These are phyloP conservation scores for Parelbella ahira DNA, from an alignment of 2,888 invertebrate species.

Conservation along the genomic window DNA sequence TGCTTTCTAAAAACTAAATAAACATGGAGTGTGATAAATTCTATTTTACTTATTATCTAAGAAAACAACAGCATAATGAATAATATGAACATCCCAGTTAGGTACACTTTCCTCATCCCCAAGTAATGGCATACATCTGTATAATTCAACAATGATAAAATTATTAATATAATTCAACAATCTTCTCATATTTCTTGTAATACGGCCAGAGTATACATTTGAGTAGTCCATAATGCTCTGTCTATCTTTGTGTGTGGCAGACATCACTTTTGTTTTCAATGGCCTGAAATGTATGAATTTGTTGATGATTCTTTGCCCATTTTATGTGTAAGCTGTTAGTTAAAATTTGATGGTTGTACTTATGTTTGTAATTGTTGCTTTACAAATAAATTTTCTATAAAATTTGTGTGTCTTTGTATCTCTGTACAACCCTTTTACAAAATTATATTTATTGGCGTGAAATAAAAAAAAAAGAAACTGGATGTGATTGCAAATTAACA, in stretches of 20 bases:
- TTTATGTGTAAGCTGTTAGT: conserved; percentile 3
- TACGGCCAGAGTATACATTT: conserved; percentile 25
- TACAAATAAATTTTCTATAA: conserved; percentile 44
- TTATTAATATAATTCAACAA: conserved; percentile 36
- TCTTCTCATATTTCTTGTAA: conserved; percentile 50
- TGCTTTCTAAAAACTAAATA: too few species aligned
- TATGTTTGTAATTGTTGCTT: conserved; percentile 55
- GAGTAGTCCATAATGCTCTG: conserved; percentile 24
- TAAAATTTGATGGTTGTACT: conserved; percentile 50
- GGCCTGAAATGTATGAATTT: conserved; percentile 9
- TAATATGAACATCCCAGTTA: conserved; percentile 61
- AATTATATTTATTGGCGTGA: too few species aligned
- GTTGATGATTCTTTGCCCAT: too few species aligned
- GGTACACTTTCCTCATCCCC: conserved; percentile 58
- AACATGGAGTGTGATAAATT: too few species aligned
- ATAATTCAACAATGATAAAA: conserved; percentile 53
- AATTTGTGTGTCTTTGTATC: too few species aligned
- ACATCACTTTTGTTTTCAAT: too few species aligned
- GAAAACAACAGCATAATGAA: conserved; percentile 52
- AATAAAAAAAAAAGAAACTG: too few species aligned
- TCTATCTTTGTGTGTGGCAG: too few species aligned
- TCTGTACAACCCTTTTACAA: too few species aligned
- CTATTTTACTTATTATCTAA: background rate
- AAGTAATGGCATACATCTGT: conserved; percentile 65
- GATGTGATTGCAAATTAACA: too few species aligned